Evolutionary conservation across 1,140 invertebrate species (phyloP), one percentile per base, ranked within the genome.

Genomic region (honey bee (Apis mellifera)): DNA sequence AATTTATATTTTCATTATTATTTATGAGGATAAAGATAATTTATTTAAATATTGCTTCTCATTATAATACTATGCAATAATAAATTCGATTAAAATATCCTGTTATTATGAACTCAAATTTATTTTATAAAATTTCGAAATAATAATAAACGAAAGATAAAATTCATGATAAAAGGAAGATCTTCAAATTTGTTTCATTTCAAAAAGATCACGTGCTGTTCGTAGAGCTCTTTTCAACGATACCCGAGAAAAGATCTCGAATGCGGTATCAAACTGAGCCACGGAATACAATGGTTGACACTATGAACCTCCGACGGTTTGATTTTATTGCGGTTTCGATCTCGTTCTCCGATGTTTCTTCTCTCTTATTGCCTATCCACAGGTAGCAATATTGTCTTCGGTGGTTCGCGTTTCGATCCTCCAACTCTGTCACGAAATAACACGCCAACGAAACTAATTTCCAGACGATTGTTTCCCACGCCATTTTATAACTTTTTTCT

Each of bases 241-340:
- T 68, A 54, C 64, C n/a, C 17, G 55, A 73, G 42, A 70, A 60
- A 54, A 52, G 68, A 59, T 48, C 57, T 70, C 54, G 48, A 69
- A 65, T 54, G 32, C 66, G 62, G 62, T 60, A 79, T 79, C 54
- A 78, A 81, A 84, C 65, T 48, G 71, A 86, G 21, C 71, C 21
- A 23, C 15, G 48, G 84, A 87, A 87, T 87, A 87, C 85, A 87
- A 87, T 87, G 80, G 84, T 83, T 87, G 85, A 86, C 85, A 87
- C 85, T 79, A 74, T 83, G 84, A 87, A 87, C 80, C 60, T 60
- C 70, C 65, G 75, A 78, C 65, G 84, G 81, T 83, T 83, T 87
- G 84, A 87, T 87, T 87, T 87, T 87, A 87, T 87, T 87, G 80
- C 78, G 75, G 55, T 72, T 72, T 50, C 72, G 54, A 50, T 11